Evolutionary conservation across 2,113 vertebrate species (phyloP), one percentile per base, ranked within the genome.

Genomic region (Stercorarius parasiticus): DNA sequence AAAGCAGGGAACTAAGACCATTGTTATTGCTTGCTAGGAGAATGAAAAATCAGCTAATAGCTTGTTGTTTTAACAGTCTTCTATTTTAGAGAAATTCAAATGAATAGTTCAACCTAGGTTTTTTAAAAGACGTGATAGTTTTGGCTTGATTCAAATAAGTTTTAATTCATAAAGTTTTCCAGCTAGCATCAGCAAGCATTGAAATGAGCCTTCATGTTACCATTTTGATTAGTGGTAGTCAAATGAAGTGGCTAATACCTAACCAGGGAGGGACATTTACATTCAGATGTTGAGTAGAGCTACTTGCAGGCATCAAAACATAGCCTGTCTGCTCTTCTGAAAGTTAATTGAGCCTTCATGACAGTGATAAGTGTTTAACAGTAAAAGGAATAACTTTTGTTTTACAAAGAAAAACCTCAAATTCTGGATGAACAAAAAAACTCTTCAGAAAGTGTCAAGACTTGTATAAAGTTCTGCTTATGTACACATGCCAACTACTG

Each of bases 401-500:
- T 70, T 86, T 59, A 40, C 36, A 55, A 83, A 38, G 6, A 42
- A 49, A 82, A n/a, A 2, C 1, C 14, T 45, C 52, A 15, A 30
- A 40, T 36, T 84, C 69, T 84, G 32, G 2, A 49, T 62, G 7
- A 90, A 50, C 16, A 71, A 59, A 73, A 58, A 43, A 32, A 3
- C 18, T 29, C 25, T 59, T 85, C 29, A 34, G 52, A 58, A 77
- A 61, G 18, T 7, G 5, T 70, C 40, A 62, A 50, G n/a, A 30
- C 7, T 47, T 27, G 3, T 21, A 19, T 32, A 6, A 79, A 45
- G 9, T 65, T 88, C 50, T 93, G 34, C 22, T 65, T 42, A 14
- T 42, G 15, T 81, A 9, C 5, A 0, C 27, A 4, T 38, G 18
- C 53, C 32, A 82, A 6, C 6, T 58, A 7, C 32, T 1, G 1